Conservation (phyloP, 2,888 invertebrate species). For the Andrena flavipes region DNA sequence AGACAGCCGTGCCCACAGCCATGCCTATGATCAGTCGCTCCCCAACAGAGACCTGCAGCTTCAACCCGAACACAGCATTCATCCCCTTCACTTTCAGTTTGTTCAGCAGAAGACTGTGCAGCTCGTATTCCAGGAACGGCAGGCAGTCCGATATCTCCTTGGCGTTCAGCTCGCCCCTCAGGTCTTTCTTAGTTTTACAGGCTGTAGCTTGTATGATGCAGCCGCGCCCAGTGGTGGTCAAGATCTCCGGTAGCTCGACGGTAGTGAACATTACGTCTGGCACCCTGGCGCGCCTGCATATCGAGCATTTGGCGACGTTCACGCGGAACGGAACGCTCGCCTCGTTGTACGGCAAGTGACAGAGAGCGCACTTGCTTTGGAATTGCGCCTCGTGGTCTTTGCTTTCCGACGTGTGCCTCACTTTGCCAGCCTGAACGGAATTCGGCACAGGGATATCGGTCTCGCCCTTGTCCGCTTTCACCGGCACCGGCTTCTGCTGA, state of each 20-base stretch:
- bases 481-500: slow-evolving; percentile 64
- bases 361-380: slow-evolving; percentile 85
- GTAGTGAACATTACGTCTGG: slow-evolving; percentile 96
- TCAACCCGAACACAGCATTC: slow-evolving; percentile 96
- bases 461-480: slow-evolving; percentile 74
- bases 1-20: slow-evolving; percentile 95
- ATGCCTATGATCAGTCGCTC: slow-evolving; percentile 95
- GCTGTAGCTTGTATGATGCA: slow-evolving; percentile 91
- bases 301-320: slow-evolving; percentile 89
- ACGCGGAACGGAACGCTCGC: slow-evolving; percentile 90
- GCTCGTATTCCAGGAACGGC: slow-evolving; percentile 98
- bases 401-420: slow-evolving; percentile 77
- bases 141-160: slow-evolving; percentile 97
- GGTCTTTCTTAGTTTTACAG: slow-evolving; percentile 91
- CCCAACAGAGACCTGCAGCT: slow-evolving; percentile 90
- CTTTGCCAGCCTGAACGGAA: slow-evolving; percentile 55
- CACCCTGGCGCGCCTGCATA: slow-evolving; percentile 92
- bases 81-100: slow-evolving; percentile 97
- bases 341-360: slow-evolving; percentile 94
- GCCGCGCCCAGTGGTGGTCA: slow-evolving; percentile 90
- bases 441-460: slow-evolving; percentile 29
- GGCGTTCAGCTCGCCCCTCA: slow-evolving; percentile 93
- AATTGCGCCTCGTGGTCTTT: slow-evolving; percentile 82
- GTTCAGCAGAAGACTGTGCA: slow-evolving; percentile 95
- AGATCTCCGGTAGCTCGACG: slow-evolving; percentile 92